A percentile compares a stretch with the other conserved stretches of the same genome.
Conservation (phyloP, 1,140 invertebrate genomes). For the Anoplophora glabripennis region DNA sequence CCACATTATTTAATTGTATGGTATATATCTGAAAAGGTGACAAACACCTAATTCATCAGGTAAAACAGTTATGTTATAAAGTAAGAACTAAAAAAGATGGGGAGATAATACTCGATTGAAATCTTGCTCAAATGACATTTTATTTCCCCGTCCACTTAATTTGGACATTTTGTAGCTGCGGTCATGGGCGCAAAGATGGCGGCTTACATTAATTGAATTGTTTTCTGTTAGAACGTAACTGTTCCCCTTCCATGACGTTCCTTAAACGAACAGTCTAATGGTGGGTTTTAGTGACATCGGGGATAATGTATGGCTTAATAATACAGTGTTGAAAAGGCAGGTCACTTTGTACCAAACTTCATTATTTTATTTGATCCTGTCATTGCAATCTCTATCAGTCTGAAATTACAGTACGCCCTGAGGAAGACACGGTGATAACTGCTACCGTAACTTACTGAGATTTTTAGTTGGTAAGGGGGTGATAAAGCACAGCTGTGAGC, state of each 20-base stretch:
- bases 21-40: too few relatives aligned
- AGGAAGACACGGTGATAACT: not conserved
- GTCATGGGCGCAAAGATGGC: slow-evolving; percentile 38
- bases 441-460: not conserved
- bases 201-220: slow-evolving; percentile 40
- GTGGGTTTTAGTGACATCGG: slow-evolving; percentile 41
- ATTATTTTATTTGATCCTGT: slow-evolving; percentile 48
- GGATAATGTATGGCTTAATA: slow-evolving; percentile 49
- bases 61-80: too few relatives aligned
- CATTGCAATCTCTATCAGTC: slow-evolving; percentile 19
- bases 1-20: too few relatives aligned
- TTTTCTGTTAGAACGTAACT: slow-evolving; percentile 30
- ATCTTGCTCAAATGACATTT: too few relatives aligned
- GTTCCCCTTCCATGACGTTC: slow-evolving; percentile 2
- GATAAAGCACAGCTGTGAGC: slow-evolving; percentile 37
- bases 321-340: slow-evolving; percentile 50
- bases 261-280: slow-evolving; percentile 40
- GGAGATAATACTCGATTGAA: too few relatives aligned
- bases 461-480: slow-evolving; percentile 32
- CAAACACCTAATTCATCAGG: too few relatives aligned
- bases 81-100: too few relatives aligned
- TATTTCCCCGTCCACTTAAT: slow-evolving; percentile 17
- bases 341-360: slow-evolving; percentile 49
- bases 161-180: slow-evolving; percentile 27
- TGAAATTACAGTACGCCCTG: slow-evolving; percentile 22